These are phyloP conservation scores for Habrosyne pyritoides DNA, from an alignment of 2,888 invertebrate species.

Conservation along the genomic window DNA sequence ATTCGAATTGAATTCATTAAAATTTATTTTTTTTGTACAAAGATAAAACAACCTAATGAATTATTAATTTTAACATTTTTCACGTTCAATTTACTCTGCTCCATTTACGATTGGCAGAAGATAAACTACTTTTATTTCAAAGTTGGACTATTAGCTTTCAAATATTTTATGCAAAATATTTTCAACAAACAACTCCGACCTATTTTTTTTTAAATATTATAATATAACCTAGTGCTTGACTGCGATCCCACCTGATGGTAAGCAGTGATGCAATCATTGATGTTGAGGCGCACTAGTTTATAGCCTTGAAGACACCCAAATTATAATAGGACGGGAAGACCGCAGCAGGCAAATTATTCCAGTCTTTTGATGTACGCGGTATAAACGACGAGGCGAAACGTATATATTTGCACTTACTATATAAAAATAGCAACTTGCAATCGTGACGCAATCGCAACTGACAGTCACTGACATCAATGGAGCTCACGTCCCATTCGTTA, in stretches of 20 bases:
- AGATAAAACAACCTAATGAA: no score
- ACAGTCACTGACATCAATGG: neutral
- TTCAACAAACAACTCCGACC: neutral
- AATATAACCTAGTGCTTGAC: no score
- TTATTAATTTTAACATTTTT: neutral
- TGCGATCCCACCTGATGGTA: no score
- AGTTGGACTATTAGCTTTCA: neutral
- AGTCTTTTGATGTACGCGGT: no score
- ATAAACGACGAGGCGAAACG: no score
- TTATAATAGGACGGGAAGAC: no score
- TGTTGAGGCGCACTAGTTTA: no score
- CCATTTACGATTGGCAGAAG: neutral
- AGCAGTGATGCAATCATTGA: no score
- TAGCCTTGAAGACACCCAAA: no score
- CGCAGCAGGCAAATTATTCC: no score
- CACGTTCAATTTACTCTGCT: neutral
- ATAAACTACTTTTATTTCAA: neutral
- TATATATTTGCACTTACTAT: neutral
- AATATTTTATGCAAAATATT: neutral
- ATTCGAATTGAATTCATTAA: no score
- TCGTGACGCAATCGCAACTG: neutral
- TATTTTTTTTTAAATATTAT: neutral
- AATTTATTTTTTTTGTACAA: no score
- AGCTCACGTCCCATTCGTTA: neutral
- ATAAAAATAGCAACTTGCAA: constrained; percentile 1